Evolutionary conservation across 2,888 invertebrate species (phyloP), one percentile per base, ranked within the genome.

Genomic region (Venustoraphidia nigricollis): DNA sequence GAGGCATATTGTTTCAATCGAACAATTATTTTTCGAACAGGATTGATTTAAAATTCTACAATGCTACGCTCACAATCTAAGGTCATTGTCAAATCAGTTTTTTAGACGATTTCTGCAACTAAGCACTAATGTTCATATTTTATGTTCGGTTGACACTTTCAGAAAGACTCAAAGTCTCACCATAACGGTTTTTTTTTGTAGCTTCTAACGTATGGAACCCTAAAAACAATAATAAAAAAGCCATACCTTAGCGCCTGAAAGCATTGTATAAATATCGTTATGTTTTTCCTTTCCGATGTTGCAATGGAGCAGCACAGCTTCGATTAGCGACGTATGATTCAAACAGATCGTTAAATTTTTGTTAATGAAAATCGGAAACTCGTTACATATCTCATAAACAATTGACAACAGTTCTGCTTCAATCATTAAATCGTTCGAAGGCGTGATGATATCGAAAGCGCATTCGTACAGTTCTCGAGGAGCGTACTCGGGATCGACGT

Each of bases 401-500:
- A 91, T 76, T 1, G 81, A 79, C 9, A 95, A 66, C 0, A 93
- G 65, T 62, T 96, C 95, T 0, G 91, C 90, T 60, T 95, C 94
- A 0, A 84, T 75, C 66, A 91, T 75, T 35, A 86, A 69, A 55
- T 81, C 77, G 50, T 77, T 81, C 51, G 72, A 77, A 2, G 89
- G 80, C 5, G 86, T 83, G 35, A 95, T 83, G 51, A 96, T 88
- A 65, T 96, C 96, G 65, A 94, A 94, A 2, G 90, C 89, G 65
- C 92, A 92, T 65, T 94, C 93, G 49, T 83, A 81, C 13, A 88
- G 74, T 67, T 95, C 93, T 52, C 83, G 76, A 0, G 96, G 96
- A 66, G 93, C 91, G 57, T 86, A 83, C 1, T 90, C 89, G 49
- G 72, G 73, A 3, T 81, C 79, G 55, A 82, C 81, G 61, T 91